Evolutionary conservation across 2,888 invertebrate species (phyloP), one percentile per base, ranked within the genome.

Genomic region (Cheiracanthium punctorium): DNA sequence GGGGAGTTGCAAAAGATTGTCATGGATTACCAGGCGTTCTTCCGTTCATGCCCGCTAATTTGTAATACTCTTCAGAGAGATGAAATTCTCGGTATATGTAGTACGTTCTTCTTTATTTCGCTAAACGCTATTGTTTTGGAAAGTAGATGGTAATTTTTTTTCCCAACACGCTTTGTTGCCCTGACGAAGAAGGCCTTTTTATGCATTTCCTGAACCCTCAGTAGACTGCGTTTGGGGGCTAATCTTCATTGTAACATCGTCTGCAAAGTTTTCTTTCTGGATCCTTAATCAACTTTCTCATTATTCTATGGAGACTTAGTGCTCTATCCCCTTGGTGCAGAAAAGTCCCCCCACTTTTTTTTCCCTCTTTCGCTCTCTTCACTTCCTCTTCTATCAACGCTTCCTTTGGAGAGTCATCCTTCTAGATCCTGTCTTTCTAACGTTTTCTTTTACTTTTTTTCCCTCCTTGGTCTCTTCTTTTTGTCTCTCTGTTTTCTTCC

Each of bases 381-480:
- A 24, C 24, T 58, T 58, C 58, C 58, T 58, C 24, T 58, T 20
- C 58, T 58, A 58, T 58, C 58, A 58, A 24, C 58, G 58, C 58
- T 58, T 58, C 58, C 58, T 58, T 58, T 20, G 29, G 71, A 71
- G 69, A 37, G 43, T 43, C 41, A 43, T 43, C 71, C 41, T 71
- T 43, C 71, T 71, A 71, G 71, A 71, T 71, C 71, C 37, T 24
- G 43, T 43, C 71, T 41, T 71, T 48, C 37, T 71, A 37, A 33
- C 28, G 33, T 69, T 69, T 69, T 33, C 71, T 71, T 71, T 71
- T 10, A n/a, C 33, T 69, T 69, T 33, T 43, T 71, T 71, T 71
- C 43, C 71, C 71, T 37, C 71, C 24, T 5, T 37, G 37, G 71
- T 71, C 71, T 24, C 17, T 70, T 70, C 37, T 70, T 37, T 70